Evolutionary conservation across 30 jellyfish, hydroid and myxozoan genomes (phyloP), one percentile per base, ranked within the genome.

Genomic region (Calvadosia cruxmelitensis): DNA sequence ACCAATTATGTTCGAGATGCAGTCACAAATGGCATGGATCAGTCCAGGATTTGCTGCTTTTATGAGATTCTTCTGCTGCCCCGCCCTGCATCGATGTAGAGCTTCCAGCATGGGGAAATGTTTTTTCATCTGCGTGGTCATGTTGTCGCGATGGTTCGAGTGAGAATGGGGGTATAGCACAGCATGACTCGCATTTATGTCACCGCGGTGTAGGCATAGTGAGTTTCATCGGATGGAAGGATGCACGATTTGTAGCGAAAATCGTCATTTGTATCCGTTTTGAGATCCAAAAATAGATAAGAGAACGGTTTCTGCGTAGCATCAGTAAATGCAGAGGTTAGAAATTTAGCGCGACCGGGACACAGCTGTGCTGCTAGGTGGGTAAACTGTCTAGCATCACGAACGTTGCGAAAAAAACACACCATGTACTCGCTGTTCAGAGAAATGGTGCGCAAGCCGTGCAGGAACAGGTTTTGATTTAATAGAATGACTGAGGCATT

Each of bases 1-100:
- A 50, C 48, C 5, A 12, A 69, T 73, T 34, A 35, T 73, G 50
- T 69, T 69, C 15, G 49, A 36, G 13, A 69, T 26, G 33, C 79
- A 69, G 26, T 69, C 79, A 49, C 79, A 69, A 20, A 69, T 35
- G 3, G 79, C 79, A 69, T 69, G 73, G 23, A 69, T 49, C 28
- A 69, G 49, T 1, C 48, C 79, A 33, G 78, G 78, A 15, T 31
- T 13, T 3, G 78, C 74, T n/a, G 73, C 12, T 16, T 31, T 33
- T 2, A 69, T 29, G 20, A 69, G 12, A 20, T 69, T 34, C 48
- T 69, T 69, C 29, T 25, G 27, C 25, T 69, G 70, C 13, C n/a
- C 25, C 13, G 73, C 49, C 15, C 49, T 28, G 30, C 79, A 69
- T 50, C 27, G 33, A 42, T 69, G 73, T 12, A 69, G 73, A 28